These are phyloP conservation scores for Adelognathus sp. DNA, from an alignment of 2,888 invertebrate species.

Conservation along the genomic window DNA sequence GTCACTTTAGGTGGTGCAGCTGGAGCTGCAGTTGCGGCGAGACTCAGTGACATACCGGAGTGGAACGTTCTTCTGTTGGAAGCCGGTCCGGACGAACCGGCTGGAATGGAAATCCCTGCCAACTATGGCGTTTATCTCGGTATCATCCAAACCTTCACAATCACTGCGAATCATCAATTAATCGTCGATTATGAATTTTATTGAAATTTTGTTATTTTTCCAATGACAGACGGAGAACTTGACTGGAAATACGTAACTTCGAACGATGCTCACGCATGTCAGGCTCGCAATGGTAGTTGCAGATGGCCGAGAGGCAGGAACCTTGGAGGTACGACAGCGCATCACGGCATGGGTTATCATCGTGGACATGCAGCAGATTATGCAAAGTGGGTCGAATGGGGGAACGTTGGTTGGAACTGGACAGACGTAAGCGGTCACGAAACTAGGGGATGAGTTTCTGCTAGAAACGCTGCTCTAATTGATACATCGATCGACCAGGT, in stretches of 20 bases:
- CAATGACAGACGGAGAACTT: slow-evolving; percentile 80
- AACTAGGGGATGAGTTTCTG: no score
- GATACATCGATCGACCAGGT: slow-evolving; percentile 79
- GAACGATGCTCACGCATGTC: slow-evolving; percentile 85
- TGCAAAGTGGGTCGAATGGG: slow-evolving; percentile 87
- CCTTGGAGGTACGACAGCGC: slow-evolving; percentile 87
- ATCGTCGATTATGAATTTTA: no score
- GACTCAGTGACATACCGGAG: slow-evolving; percentile 84
- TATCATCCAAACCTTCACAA: slow-evolving; percentile 40
- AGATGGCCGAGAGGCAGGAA: slow-evolving; percentile 88
- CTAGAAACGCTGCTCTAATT: not conserved
- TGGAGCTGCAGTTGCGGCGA: slow-evolving; percentile 85
- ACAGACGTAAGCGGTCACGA: slow-evolving; percentile 80
- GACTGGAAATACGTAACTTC: slow-evolving; percentile 87
- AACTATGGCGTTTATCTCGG: slow-evolving; percentile 68
- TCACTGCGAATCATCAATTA: not conserved
- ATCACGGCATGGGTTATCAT: slow-evolving; percentile 93
- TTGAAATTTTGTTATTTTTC: not conserved
- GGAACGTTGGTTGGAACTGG: slow-evolving; percentile 89
- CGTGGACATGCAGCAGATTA: slow-evolving; percentile 89
- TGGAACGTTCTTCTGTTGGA: slow-evolving; percentile 87
- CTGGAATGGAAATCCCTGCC: slow-evolving; percentile 80
- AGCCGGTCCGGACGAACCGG: slow-evolving; percentile 87
- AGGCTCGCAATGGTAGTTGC: slow-evolving; percentile 82
- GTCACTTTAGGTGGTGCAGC: slow-evolving; percentile 82